Base-by-base conservation (phyloP, 2,113 vertebrate species). In the Hyla sarda region DNA sequence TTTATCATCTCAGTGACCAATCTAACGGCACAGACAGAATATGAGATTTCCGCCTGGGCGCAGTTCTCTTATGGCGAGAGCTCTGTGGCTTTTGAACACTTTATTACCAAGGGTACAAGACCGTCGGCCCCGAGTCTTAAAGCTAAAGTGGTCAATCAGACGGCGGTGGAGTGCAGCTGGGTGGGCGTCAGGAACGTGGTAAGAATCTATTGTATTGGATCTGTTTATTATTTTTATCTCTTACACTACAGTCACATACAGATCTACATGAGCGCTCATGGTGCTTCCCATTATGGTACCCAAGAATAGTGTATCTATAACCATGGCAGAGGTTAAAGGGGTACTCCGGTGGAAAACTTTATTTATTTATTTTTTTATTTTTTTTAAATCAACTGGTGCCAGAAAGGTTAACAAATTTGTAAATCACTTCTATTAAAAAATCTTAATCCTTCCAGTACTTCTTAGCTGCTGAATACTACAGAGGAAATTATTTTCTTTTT, bases 41-140 rank as follows among this genome's bases (percentile, higher is more conserved):
- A 99, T 13, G 98, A 99, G 89, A 95, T 98, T 91, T 96, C 96
- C 2, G 96, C 96, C 5, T 99, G 97, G 98, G 97, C 96, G 71
- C 96, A 94, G 92, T 98, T 97, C 0, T 92, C 92, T 32, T 89
- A 97, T 25, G 98, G 98, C 1, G 98, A 99, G 90, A 99, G 97
- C 87, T 96, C 97, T 76, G 94, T 97, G 60, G 94, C 96, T 2
- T 95, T 99, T 83, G 94, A 93, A 13, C 96, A 94, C 0, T 91
- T 96, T 9, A 88, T 91, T 89, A 99, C 97, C 62, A 71, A 48
- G 13, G 97, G 97, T 12, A 89, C 88, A 0, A 94, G 94, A 85
- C 98, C 97, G 0, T 88, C 89, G 0, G 84, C 93, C 1, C 98
- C 96, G 0, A 91, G 95, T 84, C 95, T 99, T 88, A 98, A 99